These are phyloP conservation scores for Hemibagrus wyckioides DNA, from an alignment of 2,113 vertebrate species.

Conservation along the genomic window DNA sequence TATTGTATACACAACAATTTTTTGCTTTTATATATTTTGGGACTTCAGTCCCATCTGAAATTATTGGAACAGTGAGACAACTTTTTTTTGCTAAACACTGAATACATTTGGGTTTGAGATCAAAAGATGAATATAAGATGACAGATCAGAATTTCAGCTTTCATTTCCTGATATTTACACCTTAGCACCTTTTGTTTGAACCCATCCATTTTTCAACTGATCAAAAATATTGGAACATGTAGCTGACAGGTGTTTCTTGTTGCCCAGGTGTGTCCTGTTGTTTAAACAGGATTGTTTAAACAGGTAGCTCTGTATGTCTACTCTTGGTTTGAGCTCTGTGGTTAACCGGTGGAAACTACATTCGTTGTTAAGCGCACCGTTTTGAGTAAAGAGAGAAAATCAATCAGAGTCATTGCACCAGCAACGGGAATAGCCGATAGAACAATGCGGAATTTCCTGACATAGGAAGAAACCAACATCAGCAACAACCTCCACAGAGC, in stretches of 20 bases:
- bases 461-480: background rate
- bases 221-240: background rate
- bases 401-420: background rate
- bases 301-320: background rate
- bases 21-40: background rate
- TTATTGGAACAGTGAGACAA: background rate
- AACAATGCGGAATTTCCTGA: background rate
- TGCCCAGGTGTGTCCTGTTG: background rate
- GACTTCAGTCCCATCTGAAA: background rate
- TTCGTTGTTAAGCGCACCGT: background rate
- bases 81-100: background rate
- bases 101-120: background rate
- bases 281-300: background rate
- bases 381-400: background rate
- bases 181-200: background rate
- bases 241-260: background rate
- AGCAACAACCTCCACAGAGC: background rate
- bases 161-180: background rate
- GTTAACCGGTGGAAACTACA: background rate
- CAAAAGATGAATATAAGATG: background rate
- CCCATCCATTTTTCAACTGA: background rate
- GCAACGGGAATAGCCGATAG: background rate
- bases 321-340: background rate
- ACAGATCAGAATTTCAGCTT: background rate
- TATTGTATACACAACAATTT: background rate